Evolutionary conservation across 2,113 vertebrate genomes (phyloP).

Genomic region (Leuciscus idus): DNA sequence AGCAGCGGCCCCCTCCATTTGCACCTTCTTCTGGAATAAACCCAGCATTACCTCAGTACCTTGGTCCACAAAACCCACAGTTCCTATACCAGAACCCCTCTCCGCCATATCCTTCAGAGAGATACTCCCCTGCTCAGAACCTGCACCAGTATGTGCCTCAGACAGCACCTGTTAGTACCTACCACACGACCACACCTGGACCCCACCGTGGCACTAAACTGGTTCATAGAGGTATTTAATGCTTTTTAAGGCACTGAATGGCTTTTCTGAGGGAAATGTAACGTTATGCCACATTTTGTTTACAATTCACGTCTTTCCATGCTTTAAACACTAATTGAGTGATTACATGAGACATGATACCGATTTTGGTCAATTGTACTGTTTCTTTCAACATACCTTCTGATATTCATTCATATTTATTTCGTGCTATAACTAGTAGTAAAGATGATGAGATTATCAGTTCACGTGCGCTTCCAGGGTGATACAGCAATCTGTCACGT

Average conservation of each 20-base stretch:
- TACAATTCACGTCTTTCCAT: too few relatives aligned
- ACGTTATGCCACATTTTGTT: too few relatives aligned
- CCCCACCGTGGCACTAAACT: background rate
- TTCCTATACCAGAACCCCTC: background rate
- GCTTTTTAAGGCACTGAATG: background rate
- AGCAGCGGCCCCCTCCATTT: constrained; percentile 47
- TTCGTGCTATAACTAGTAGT: too few relatives aligned
- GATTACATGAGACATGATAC: too few relatives aligned
- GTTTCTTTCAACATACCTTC: too few relatives aligned
- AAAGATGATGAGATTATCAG: too few relatives aligned
- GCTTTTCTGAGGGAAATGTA: too few relatives aligned
- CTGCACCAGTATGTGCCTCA: constrained; percentile 38
- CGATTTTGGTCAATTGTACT: too few relatives aligned
- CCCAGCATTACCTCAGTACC: background rate
- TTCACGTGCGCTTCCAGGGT: too few relatives aligned
- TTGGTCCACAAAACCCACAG: background rate
- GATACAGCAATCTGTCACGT: too few relatives aligned
- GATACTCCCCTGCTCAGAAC: constrained; percentile 6
- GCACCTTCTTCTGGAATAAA: constrained; percentile 22
- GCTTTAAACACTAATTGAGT: too few relatives aligned
- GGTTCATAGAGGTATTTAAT: constrained; percentile 41
- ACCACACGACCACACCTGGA: constrained; percentile 44
- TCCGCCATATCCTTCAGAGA: background rate
- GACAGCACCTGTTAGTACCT: constrained; percentile 60
- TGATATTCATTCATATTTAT: too few relatives aligned